Conservation (phyloP, 2,888 invertebrate genomes). For the Xanthia icteritia region DNA sequence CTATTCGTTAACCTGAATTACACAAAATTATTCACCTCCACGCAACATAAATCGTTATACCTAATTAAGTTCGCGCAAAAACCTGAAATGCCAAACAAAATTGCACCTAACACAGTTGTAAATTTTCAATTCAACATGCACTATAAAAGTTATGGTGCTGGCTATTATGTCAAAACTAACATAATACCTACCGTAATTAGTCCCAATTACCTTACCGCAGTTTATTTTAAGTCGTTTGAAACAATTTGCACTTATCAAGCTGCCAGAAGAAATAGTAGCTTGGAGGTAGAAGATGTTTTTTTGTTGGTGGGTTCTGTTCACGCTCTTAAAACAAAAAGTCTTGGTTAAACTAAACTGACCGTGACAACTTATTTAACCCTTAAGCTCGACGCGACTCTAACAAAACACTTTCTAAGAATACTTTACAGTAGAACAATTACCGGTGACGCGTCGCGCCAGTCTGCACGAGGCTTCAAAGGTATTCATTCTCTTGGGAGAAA, state of each 20-base stretch:
- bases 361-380: not conserved
- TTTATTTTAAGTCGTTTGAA: slow-evolving; percentile 56
- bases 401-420: too few relatives aligned
- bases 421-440: too few relatives aligned
- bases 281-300: not conserved
- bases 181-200: slow-evolving; percentile 53
- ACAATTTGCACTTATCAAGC: slow-evolving; percentile 67
- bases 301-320: not conserved
- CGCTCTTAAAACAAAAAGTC: not conserved
- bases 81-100: slow-evolving; percentile 37
- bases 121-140: slow-evolving; percentile 57
- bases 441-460: too few relatives aligned
- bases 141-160: slow-evolving; percentile 22
- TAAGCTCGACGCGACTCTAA: too few relatives aligned
- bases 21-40: slow-evolving; percentile 20
- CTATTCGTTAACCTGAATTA: slow-evolving; percentile 9
- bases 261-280: slow-evolving; percentile 8
- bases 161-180: slow-evolving; percentile 57
- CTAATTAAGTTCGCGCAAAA: slow-evolving; percentile 19
- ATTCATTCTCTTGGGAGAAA: not conserved
- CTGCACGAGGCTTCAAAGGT: not conserved
- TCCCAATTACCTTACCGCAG: slow-evolving; percentile 52
- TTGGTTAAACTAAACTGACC: not conserved
- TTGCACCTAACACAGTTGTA: slow-evolving; percentile 33
- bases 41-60: slow-evolving; percentile 29